Base-by-base conservation (phyloP, 1,140 invertebrate genomes). In the Caenorhabditis tropicalis region DNA sequence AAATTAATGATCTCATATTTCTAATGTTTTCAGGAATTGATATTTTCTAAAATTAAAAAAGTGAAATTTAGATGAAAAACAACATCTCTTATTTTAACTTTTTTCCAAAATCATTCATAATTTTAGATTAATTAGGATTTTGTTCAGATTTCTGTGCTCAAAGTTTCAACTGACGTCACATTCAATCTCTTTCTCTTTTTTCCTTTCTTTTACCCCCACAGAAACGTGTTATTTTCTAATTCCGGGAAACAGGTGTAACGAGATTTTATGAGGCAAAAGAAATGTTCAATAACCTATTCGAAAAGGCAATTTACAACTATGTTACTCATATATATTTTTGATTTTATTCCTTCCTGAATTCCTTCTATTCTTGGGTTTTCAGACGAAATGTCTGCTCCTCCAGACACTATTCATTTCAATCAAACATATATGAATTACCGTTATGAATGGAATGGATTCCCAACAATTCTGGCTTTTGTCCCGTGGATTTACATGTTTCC, bases 331-430 rank as follows among this genome's bases (percentile, higher is more conserved):
- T 9, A 51, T n/a, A n/a, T 24, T 16, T 74, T 46, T 24, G 21
- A 21, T 43, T 74, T 27, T 74, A 5, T 43, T 46, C 19, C n/a
- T 19, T 43, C 21, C n/a, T 74, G 36, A 15, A 33, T 29, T 29
- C 21, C 10, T 29, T 58, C 19, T 51, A 15, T 19, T 51, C n/a
- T 51, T 51, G 49, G 6, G 16, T 27, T 56, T 27, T 4, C 24
- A 10, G 21, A 15, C 33, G 33, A 19, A 16, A 65, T 65, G 58
- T 36, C 58, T 65, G 16, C 19, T 36, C 65, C 36, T 21, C 65
- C 65, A 21, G 65, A 74, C n/a, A 74, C 65, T 27, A 74, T 74
- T 24, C 65, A 74, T 74, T 74, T 74, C 65, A 74, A 74, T 74
- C 65, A 74, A 12, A 24, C 65, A 5, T 74, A 74, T 46, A 33